Evolutionary conservation across 2,888 invertebrate genomes (phyloP), one percentile per base, ranked within the genome.

Genomic region (Hydraecia micacea): DNA sequence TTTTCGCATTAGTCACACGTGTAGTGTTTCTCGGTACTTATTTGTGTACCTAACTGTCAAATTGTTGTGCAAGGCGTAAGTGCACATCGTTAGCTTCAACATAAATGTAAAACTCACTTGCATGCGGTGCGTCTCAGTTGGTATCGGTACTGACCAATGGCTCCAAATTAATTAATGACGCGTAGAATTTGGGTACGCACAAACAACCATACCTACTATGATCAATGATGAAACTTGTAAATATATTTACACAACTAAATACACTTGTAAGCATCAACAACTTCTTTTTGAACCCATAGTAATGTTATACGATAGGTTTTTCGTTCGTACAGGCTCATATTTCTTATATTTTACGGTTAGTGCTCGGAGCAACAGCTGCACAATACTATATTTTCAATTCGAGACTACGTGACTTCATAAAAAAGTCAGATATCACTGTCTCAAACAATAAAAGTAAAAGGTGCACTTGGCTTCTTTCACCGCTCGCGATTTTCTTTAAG

Each of bases 371-470:
- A 76, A 32, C 75, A 84, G 75, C 77, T 84, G 84, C 77, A 83
- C 66, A 85, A 63, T 76, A 68, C 66, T 71, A 80, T 87, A 84
- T 85, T 80, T 84, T 76, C 65, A 84, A 84, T 86, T 42, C n/a
- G 15, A 70, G 62, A 60, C 73, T 73, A 80, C 73, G 84, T 76
- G 76, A 83, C 79, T 79, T 32, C 63, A 78, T 84, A 84, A 85
- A 85, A 77, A 76, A 55, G 63, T 71, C 75, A 70, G 75, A 75
- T 83, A 76, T 72, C 21, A 76, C 55, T 83, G 76, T 83, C 76
- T 75, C 58, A n/a, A 68, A 86, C 69, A 62, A 72, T 77, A 77
- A 82, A 78, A 73, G 49, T 75, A 79, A 86, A 83, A 86, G 67
- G 67, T 73, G 75, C 62, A 74, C 79, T 83, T 74, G 74, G 58